A percentile compares a stretch with the other conserved stretches of the same genome.
Conservation (phyloP, 2,797 vertebrate genomes). For the Thaleichthys pacificus region DNA sequence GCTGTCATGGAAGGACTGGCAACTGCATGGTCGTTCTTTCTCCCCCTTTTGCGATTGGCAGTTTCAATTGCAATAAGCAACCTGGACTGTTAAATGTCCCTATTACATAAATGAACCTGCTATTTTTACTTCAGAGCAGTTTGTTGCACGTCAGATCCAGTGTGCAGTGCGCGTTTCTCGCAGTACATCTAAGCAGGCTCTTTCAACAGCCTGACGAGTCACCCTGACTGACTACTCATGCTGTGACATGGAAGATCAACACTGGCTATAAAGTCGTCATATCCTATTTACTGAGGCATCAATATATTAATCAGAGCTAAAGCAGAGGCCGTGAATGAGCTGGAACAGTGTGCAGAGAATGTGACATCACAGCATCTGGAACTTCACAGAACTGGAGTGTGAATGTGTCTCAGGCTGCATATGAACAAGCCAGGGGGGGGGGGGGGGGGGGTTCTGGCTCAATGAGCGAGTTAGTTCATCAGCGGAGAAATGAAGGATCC, state of each 20-base stretch:
- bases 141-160: no score
- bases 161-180: no score
- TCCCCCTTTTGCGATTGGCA: background rate
- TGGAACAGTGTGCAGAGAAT: background rate
- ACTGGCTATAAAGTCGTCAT: background rate
- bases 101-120: constrained; percentile 17
- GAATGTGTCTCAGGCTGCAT: background rate
- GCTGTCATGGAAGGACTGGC: constrained; percentile 12
- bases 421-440: background rate
- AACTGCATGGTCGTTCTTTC: background rate
- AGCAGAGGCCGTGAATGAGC: background rate
- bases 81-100: background rate
- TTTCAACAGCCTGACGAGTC: no score
- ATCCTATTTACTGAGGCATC: background rate
- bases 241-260: background rate
- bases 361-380: no score
- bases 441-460: background rate
- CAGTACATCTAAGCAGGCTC: no score
- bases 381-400: constrained; percentile 1
- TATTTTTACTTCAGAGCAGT: background rate
- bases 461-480: background rate
- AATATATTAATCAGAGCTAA: background rate
- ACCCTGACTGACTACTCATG: background rate
- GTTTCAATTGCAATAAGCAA: constrained; percentile 21
- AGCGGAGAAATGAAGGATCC: background rate